Evolutionary conservation across 2,113 vertebrate species (phyloP).

Genomic region (Octodon degus): DNA sequence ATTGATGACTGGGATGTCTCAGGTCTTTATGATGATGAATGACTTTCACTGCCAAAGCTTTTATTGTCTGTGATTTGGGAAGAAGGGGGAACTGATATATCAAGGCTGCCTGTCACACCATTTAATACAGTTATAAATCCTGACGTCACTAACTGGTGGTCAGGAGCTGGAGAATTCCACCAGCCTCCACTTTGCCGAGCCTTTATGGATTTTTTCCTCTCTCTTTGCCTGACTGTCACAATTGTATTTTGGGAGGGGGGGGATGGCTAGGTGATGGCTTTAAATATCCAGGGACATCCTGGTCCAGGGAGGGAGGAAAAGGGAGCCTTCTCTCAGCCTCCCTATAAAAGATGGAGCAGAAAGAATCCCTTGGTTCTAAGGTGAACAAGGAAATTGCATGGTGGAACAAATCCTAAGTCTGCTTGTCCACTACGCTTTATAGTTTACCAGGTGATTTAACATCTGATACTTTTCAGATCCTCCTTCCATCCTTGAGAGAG

Average conservation of each 20-base stretch:
- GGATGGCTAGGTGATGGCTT: slow-evolving; percentile 32
- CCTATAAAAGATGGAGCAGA: neutral
- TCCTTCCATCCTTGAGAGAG: neutral
- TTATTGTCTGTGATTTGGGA: slow-evolving; percentile 93
- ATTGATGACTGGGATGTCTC: slow-evolving; percentile 94
- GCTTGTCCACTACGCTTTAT: neutral
- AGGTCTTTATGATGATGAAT: slow-evolving; percentile 98
- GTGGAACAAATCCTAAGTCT: neutral
- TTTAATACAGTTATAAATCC: slow-evolving; percentile 98
- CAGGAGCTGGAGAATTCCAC: slow-evolving; percentile 65
- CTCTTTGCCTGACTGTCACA: slow-evolving; percentile 64
- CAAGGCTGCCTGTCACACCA: slow-evolving; percentile 92
- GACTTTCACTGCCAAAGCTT: slow-evolving; percentile 93
- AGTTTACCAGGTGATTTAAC: neutral
- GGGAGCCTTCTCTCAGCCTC: neutral
- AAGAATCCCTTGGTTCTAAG: neutral
- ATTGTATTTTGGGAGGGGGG: slow-evolving; percentile 3
- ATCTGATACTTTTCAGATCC: neutral
- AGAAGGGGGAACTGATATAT: slow-evolving; percentile 95
- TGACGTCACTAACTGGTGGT: slow-evolving; percentile 86
- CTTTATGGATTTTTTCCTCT: slow-evolving; percentile 75
- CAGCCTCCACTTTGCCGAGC: slow-evolving; percentile 68
- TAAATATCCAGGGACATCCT: slow-evolving; percentile 55
- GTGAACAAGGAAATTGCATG: neutral
- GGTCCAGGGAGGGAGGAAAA: slow-evolving; percentile 12